Evolutionary conservation across 2,113 vertebrate species (phyloP).

Genomic region (Phodopus roborovskii): DNA sequence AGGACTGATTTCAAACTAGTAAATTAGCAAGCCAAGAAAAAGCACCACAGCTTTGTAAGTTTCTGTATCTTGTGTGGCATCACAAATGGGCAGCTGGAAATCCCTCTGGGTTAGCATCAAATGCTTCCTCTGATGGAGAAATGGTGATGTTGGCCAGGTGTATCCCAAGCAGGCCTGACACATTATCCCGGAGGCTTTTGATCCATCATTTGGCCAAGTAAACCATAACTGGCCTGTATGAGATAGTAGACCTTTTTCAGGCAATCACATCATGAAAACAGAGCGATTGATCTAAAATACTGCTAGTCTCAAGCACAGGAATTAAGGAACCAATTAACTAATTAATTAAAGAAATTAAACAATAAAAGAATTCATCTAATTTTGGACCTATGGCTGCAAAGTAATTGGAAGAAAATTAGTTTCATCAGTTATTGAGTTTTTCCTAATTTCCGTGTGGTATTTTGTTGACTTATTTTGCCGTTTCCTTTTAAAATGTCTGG

Average conservation of each 20-base stretch:
- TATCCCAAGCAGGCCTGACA: background rate
- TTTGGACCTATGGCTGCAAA: conserved; percentile 25
- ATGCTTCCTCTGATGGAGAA: conserved; percentile 8
- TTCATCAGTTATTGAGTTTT: conserved; percentile 40
- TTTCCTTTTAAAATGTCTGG: background rate
- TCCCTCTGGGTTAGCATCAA: background rate
- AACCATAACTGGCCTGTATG: conserved; percentile 48
- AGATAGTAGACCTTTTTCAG: conserved; percentile 24
- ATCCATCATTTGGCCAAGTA: conserved; percentile 28
- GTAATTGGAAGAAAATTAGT: background rate
- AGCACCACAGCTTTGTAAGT: conserved; percentile 8
- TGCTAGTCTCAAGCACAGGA: background rate
- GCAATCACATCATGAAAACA: background rate
- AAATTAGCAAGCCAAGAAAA: conserved; percentile 56
- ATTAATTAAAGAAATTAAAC: background rate
- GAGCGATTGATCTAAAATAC: background rate
- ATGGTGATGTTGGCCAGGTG: background rate
- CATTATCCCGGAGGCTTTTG: conserved; percentile 45
- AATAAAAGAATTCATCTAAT: background rate
- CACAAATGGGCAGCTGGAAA: background rate
- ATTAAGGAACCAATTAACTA: background rate
- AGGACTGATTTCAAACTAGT: background rate
- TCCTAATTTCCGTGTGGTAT: background rate
- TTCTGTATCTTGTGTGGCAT: background rate
- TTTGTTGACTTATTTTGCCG: background rate